Percentiles rank a stretch among this genome's conserved stretches.
These are phyloP conservation scores for Invenusta paracnida DNA, from an alignment of 2,888 invertebrate species.

Conservation along the genomic window DNA sequence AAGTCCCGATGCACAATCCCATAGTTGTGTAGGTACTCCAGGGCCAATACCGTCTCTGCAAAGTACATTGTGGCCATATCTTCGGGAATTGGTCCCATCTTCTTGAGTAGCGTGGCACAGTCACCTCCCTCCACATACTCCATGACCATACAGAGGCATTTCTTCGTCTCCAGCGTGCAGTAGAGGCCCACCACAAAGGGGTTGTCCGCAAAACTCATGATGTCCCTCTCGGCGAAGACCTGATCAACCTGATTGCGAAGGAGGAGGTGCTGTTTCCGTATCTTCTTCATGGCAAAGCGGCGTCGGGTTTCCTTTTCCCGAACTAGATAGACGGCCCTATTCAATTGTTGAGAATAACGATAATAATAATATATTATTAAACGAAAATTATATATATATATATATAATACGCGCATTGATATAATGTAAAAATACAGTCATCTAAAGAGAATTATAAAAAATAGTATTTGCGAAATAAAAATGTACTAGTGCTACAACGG, in stretches of 20 bases:
- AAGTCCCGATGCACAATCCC: slow-evolving; percentile 97
- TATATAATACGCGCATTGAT: too few relatives aligned
- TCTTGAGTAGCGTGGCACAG: slow-evolving; percentile 89
- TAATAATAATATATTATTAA: too few relatives aligned
- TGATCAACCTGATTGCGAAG: slow-evolving; percentile 88
- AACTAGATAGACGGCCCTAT: slow-evolving; percentile 83
- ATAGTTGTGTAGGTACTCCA: slow-evolving; percentile 96
- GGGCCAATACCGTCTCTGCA: slow-evolving; percentile 95
- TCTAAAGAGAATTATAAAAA: too few relatives aligned
- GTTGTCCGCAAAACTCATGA: slow-evolving; percentile 97
- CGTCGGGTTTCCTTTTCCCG: slow-evolving; percentile 86
- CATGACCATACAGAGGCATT: slow-evolving; percentile 94
- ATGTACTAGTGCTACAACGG: too few relatives aligned
- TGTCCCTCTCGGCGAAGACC: slow-evolving; percentile 95
- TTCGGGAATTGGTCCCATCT: slow-evolving; percentile 68
- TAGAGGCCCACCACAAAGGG: slow-evolving; percentile 98
- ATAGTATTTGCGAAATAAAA: too few relatives aligned
- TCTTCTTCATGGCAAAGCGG: slow-evolving; percentile 97
- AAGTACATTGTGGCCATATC: slow-evolving; percentile 72
- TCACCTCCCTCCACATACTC: slow-evolving; percentile 99
- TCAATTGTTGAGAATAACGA: neutral
- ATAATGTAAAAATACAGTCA: too few relatives aligned
- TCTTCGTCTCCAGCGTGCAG: slow-evolving; percentile 97
- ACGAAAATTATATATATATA: too few relatives aligned
- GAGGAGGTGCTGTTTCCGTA: slow-evolving; percentile 94